phyloP scores from a whole-genome alignment of 2,888 invertebrate genomes.

The Protonemura montana region DNA sequence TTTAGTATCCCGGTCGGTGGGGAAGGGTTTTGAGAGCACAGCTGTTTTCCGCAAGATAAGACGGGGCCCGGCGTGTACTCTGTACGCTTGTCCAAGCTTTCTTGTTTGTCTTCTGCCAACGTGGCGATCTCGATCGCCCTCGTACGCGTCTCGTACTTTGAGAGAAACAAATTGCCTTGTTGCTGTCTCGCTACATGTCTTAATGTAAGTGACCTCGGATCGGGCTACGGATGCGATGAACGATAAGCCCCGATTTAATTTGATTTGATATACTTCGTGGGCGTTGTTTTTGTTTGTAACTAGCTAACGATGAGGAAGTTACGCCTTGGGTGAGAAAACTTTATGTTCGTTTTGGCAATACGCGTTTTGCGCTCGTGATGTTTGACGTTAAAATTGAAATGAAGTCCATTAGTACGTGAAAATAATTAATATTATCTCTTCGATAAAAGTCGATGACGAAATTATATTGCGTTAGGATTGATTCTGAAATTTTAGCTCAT shows the following conservation, averaged over 20 bases:
- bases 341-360: too few species aligned
- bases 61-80: not conserved
- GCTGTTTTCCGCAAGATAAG: constrained; percentile 4
- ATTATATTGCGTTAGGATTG: too few species aligned
- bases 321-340: too few species aligned
- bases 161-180: constrained; percentile 16
- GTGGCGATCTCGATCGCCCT: not conserved
- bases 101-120: not conserved
- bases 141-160: not conserved
- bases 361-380: too few species aligned
- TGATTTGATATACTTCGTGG: not conserved
- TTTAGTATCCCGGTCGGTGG: not conserved
- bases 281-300: too few species aligned
- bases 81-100: not conserved
- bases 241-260: constrained; percentile 29
- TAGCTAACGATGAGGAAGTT: too few species aligned
- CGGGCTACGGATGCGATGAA: not conserved
- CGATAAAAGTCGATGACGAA: too few species aligned
- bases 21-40: constrained; percentile 1
- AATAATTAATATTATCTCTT: too few species aligned
- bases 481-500: too few species aligned
- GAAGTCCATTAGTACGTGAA: too few species aligned
- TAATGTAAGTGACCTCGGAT: constrained; percentile 31
- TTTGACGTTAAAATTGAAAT: too few species aligned
- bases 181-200: not conserved